Evolutionary conservation across 2,888 invertebrate genomes (phyloP), one percentile per base, ranked within the genome.

Genomic region (Xestia c-nigrum): DNA sequence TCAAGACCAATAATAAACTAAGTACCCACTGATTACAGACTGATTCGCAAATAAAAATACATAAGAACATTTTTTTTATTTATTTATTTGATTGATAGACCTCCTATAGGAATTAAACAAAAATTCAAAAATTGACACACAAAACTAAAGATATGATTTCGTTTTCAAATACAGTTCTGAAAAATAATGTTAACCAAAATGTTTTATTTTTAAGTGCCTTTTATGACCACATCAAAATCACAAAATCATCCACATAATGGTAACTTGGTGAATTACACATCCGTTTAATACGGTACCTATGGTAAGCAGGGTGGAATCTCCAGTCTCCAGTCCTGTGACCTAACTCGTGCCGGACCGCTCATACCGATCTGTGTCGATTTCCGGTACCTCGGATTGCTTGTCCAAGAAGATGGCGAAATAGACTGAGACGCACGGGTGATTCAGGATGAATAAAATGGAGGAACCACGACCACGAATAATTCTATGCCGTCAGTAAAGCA

Each of bases 11-110:
- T 31, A 43, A 10, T 67, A 72, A 64, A 38, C 21, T 74, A 72
- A 57, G 4, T n/a, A 38, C 7, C 24, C 21, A 19, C 38, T 64
- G 14, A 72, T 57, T 40, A 63, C 21, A 57, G 31, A 73, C 80
- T 64, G 63, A 64, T 64, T 63, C 50, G 10, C 38, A 67, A 79
- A 63, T 67, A 78, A 79, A 72, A 24, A 55, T 71, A 78, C 21
- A 0, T n/a, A 43, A 10, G 19, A 61, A 63, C 4, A 24, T 10
- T 50, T 47, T 24, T 67, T 43, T 24, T 71, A 59, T 79, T 66
- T 43, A 70, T 59, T 19, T 19, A 61, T 61, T 63, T 63, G 38
- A 63, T 63, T 63, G 6, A 14, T 40, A 0, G 6, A 38, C n/a
- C n/a, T 43, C 24, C 0, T 1, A n/a, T 16, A 24, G n/a, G 12